Evolutionary conservation across 2,797 vertebrate species (phyloP).

Genomic region (Perdix hodgsoniae): DNA sequence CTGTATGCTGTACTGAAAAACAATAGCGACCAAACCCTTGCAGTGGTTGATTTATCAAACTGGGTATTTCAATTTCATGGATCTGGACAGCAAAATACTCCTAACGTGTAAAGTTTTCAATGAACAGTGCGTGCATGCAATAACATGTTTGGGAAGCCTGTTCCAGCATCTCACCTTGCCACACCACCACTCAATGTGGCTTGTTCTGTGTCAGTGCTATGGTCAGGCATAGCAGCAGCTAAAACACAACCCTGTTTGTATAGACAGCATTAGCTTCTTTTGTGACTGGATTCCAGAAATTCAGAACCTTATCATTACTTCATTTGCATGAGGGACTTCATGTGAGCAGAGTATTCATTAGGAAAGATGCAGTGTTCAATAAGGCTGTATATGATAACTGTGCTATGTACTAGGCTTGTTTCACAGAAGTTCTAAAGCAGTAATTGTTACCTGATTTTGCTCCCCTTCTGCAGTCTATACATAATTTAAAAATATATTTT

Average conservation of each 20-base stretch:
- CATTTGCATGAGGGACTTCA: background rate
- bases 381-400: background rate
- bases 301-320: background rate
- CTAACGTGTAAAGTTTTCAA: no score
- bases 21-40: background rate
- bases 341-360: fast-evolving
- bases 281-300: background rate
- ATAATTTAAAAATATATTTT: slow-evolving; percentile 80
- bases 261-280: background rate
- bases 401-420: background rate
- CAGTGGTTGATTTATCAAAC: fast-evolving
- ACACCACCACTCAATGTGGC: fast-evolving
- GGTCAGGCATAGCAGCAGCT: background rate
- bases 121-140: fast-evolving
- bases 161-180: background rate
- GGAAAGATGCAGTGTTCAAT: background rate
- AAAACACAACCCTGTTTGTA: background rate
- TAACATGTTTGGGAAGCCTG: background rate
- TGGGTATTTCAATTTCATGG: fast-evolving
- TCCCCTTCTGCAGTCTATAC: slow-evolving; percentile 37
- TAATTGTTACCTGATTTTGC: background rate
- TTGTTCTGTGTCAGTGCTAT: background rate
- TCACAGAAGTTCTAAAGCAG: background rate
- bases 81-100: fast-evolving
- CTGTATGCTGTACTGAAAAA: background rate